Evolutionary conservation across 2,888 invertebrate species (phyloP), one percentile per base, ranked within the genome.

Genomic region (Thera obeliscata): DNA sequence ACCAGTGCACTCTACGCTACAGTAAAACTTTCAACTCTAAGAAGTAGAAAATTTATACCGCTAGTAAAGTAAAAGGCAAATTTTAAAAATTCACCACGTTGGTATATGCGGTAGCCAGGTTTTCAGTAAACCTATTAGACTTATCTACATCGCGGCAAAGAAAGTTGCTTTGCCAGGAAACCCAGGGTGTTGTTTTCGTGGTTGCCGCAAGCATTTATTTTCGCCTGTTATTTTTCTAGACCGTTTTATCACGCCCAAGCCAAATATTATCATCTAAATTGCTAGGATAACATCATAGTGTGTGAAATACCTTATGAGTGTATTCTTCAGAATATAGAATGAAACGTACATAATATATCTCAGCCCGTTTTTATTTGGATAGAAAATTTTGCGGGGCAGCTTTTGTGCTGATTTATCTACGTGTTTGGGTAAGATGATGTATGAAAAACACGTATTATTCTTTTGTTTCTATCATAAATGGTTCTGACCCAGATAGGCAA

Each of bases 191-290:
- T 57, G 69, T 72, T 70, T 74, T 73, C 70, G 56, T 55, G 62
- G 61, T 56, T 48, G 60, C 67, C 61, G 65, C 67, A 22, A 54
- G 43, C 66, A 41, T 71, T 70, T 76, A 72, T 72, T 41, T 73
- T 61, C 61, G 61, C 74, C 75, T 73, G 66, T 74, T 76, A 76
- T 77, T 74, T 54, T 67, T 55, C 64, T 69, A 75, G 74, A 74
- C 66, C 57, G 70, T 75, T 79, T 74, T 76, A 72, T 76, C 67
- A 70, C 64, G 60, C 54, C 56, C 73, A 61, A 74, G 72, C 69
- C 68, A 64, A 67, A 74, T 70, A 79, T 80, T 81, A 77, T 74
- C 80, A 80, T 80, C 78, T 77, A 76, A 77, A 81, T 80, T 75
- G 74, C 68, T 56, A 64, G 69, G 62, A 62, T 56, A 62, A 62